These are phyloP conservation scores for Falcaria lacertinaria DNA, from an alignment of 2,888 invertebrate species.

Conservation along the genomic window DNA sequence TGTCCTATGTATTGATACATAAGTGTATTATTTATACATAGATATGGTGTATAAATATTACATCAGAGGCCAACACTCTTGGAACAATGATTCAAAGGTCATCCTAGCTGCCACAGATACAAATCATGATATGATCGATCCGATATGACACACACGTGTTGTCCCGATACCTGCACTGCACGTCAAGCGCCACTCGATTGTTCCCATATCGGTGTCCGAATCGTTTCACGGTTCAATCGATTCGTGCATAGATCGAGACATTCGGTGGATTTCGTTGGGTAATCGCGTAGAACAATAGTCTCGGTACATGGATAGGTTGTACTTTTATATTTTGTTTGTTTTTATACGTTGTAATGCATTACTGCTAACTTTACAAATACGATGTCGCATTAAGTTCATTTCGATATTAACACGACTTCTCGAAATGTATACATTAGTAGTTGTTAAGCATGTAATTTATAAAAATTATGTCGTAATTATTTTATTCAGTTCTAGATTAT, in stretches of 20 bases:
- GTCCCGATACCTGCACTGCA: slow-evolving; percentile 2
- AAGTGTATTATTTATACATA: too few relatives aligned
- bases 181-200: slow-evolving; percentile 27
- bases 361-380: slow-evolving; percentile 16
- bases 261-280: slow-evolving; percentile 16
- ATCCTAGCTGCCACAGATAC: background rate
- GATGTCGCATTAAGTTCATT: slow-evolving; percentile 21
- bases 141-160: background rate
- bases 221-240: slow-evolving; percentile 34
- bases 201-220: slow-evolving; percentile 35
- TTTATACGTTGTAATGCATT: too few relatives aligned
- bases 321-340: slow-evolving; percentile 14
- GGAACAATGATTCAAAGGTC: slow-evolving; percentile 2
- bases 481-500: too few relatives aligned
- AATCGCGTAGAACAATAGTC: slow-evolving; percentile 28
- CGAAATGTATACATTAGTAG: slow-evolving; percentile 8
- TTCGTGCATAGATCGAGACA: slow-evolving; percentile 25
- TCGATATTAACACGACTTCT: slow-evolving; percentile 26
- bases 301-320: slow-evolving; percentile 29
- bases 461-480: too few relatives aligned
- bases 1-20: too few relatives aligned
- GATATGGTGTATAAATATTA: background rate
- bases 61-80: background rate
- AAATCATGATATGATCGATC: background rate
- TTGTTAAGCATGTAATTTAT: slow-evolving; percentile 8